Percentiles rank a stretch among this genome's conserved stretches.
Evolutionary conservation across 2,797 vertebrate species (phyloP).

Genomic region (Menidia menidia): DNA sequence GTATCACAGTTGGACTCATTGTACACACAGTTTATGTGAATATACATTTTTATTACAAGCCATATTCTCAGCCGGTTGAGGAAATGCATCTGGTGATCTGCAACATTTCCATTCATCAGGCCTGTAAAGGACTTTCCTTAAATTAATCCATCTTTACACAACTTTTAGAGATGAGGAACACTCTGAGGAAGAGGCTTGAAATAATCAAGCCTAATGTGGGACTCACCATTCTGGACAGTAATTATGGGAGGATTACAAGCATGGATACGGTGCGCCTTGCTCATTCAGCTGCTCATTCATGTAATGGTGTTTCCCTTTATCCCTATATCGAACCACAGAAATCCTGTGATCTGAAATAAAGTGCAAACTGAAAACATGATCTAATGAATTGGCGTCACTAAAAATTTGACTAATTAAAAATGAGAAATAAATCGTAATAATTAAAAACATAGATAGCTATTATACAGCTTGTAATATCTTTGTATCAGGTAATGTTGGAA

Average conservation of each 20-base stretch:
- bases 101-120: background rate
- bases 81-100: too few species aligned
- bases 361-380: background rate
- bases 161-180: slow-evolving; percentile 13
- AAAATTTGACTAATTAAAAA: background rate
- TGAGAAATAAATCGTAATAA: too few species aligned
- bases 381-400: background rate
- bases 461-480: background rate
- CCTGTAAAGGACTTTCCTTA: background rate
- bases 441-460: background rate
- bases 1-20: background rate
- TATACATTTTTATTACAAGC: background rate
- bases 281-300: background rate
- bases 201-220: slow-evolving; percentile 25
- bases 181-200: slow-evolving; percentile 11
- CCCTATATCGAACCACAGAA: background rate
- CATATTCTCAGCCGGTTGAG: background rate
- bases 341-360: slow-evolving; percentile 1
- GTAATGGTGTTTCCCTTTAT: background rate
- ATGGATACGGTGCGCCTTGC: slow-evolving; percentile 8
- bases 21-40: background rate
- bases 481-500: background rate
- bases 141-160: slow-evolving; percentile 6
- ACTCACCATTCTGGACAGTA: slow-evolving; percentile 2
- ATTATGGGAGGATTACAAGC: slow-evolving; percentile 1